Evolutionary conservation across 1,140 invertebrate species (phyloP), one percentile per base, ranked within the genome.

Genomic region (Lepidurus apus): DNA sequence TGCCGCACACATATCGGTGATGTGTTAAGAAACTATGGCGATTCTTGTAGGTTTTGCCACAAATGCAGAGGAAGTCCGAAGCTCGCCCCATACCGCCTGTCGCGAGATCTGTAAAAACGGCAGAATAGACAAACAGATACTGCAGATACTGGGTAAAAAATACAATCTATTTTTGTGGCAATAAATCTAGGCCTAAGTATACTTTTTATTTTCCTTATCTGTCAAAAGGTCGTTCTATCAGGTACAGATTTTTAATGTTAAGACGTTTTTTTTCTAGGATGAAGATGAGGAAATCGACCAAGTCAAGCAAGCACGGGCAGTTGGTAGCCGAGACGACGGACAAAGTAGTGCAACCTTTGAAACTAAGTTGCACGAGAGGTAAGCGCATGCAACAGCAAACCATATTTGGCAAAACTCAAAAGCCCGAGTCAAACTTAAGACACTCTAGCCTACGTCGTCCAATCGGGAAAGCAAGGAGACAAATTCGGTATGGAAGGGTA

Each of bases 21-120:
- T 65, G 53, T 65, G 53, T 65, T 65, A 65, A 65, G 53, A 65
- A 65, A 65, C 53, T 65, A 65, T 65, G 53, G 53, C 53, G 53
- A 65, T 65, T 65, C 53, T 65, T 65, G 53, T 65, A 65, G 53
- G 53, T 65, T 65, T 65, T 65, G 53, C 53, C 53, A 65, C 53
- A 65, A 65, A 65, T 21, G 53, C 53, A 65, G 53, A 65, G 53
- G 53, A 65, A 65, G 53, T 65, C 53, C 53, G 53, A 65, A 65
- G 53, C 53, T 65, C 53, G 53, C 53, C 53, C 53, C 8, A 65
- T 21, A 65, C 53, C 53, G 53, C 13, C 53, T 65, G 53, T 65
- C 53, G 53, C 53, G 53, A 65, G 53, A 65, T 65, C 53, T 65
- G 53, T 65, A 65, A 65, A 65, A 65, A 65, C 53, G 53, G 53